Conservation (phyloP, 2,888 invertebrate genomes). For the Hypsopygia costalis region DNA sequence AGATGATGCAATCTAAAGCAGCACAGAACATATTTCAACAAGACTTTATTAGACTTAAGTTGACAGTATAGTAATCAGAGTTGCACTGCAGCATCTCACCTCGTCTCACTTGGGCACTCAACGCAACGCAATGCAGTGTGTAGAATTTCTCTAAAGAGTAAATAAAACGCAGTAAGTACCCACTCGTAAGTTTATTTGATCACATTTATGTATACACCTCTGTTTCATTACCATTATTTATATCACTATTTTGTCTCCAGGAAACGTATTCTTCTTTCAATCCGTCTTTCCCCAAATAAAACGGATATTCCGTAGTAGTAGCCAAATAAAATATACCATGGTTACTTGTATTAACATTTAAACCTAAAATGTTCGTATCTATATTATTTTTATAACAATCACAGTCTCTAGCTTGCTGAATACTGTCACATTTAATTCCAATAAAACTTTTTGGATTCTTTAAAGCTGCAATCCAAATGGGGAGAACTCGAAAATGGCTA, state of each 20-base stretch:
- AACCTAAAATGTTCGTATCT: constrained; percentile 51
- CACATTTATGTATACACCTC: constrained; percentile 59
- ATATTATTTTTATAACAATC: constrained; percentile 44
- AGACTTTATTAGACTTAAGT: too few species aligned
- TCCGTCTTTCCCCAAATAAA: constrained; percentile 56
- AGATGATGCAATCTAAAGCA: too few species aligned
- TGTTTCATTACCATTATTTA: constrained; percentile 53
- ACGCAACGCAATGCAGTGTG: too few species aligned
- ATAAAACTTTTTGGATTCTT: constrained; percentile 56
- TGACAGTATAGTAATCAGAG: too few species aligned
- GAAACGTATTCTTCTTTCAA: constrained; percentile 48
- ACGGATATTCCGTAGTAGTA: constrained; percentile 54
- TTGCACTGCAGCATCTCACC: too few species aligned
- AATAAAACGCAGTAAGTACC: too few species aligned
- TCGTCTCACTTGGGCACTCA: too few species aligned
- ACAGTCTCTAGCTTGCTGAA: constrained; percentile 61
- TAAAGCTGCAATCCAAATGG: constrained; percentile 54
- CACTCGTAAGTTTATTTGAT: constrained; percentile 10
- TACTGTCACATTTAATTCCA: constrained; percentile 49
- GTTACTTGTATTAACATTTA: constrained; percentile 38
- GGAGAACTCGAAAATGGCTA: constrained; percentile 60
- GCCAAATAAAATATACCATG: constrained; percentile 61
- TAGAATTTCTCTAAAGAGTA: too few species aligned
- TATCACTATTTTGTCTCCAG: constrained; percentile 51
- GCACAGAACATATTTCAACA: too few species aligned